phyloP scores from a whole-genome alignment of 2,113 vertebrate species.

The Vulpes lagopus region DNA sequence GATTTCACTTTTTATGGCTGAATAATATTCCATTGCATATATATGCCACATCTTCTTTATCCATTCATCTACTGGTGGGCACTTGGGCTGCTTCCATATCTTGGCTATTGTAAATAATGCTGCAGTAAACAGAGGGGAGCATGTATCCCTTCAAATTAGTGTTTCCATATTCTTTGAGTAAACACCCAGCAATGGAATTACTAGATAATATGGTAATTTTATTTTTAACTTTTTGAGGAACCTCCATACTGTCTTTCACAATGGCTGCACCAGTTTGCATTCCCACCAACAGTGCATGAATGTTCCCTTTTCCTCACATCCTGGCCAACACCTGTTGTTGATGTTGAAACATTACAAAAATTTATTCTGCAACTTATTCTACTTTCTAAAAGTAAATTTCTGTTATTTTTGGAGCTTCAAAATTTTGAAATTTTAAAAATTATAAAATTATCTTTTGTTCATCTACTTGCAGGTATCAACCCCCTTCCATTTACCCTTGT shows the following conservation, averaged over 20 bases:
- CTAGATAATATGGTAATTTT: not conserved
- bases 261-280: not conserved
- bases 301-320: not conserved
- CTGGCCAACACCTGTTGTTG: not conserved
- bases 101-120: not conserved
- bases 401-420: not conserved
- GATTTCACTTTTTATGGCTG: not conserved
- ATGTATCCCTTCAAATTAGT: not conserved
- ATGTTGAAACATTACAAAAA: not conserved
- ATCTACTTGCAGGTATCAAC: not conserved
- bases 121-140: not conserved
- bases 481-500: not conserved
- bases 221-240: not conserved
- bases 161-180: not conserved
- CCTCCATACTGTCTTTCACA: not conserved
- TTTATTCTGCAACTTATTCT: not conserved
- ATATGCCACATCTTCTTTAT: not conserved
- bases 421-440: constrained; percentile 4
- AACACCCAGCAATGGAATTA: not conserved
- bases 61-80: not conserved
- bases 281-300: not conserved
- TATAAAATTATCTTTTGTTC: not conserved
- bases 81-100: not conserved
- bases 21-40: not conserved
- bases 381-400: not conserved